phyloP scores from a whole-genome alignment of 2,888 invertebrate species.

The Eurytoma californica region DNA sequence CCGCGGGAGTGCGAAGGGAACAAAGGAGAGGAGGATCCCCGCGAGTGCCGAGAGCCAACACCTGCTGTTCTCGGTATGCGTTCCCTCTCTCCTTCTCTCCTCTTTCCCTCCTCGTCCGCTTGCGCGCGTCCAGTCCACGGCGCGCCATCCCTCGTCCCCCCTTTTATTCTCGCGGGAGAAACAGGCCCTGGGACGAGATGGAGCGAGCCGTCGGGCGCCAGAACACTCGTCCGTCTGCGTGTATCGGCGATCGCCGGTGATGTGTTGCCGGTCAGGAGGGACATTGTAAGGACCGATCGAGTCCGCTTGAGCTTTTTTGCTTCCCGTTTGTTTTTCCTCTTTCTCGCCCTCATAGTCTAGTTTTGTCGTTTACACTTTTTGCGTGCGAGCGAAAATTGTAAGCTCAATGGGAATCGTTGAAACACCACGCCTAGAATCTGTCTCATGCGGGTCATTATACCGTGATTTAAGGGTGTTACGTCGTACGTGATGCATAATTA shows the following conservation, averaged over 20 bases:
- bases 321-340: background rate
- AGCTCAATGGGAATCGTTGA: background rate
- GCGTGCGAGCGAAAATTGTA: background rate
- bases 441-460: conserved; percentile 36
- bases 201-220: conserved; percentile 24
- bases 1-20: conserved; percentile 50
- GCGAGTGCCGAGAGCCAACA: conserved; percentile 52
- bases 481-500: conserved; percentile 7
- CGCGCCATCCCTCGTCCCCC: background rate
- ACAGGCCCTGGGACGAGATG: conserved; percentile 45
- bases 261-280: background rate
- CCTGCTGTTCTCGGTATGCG: conserved; percentile 59
- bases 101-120: conserved; percentile 8
- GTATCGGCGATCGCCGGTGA: conserved; percentile 20
- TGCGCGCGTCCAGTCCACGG: conserved; percentile 1
- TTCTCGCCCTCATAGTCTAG: too few relatives aligned
- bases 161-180: conserved; percentile 39
- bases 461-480: conserved; percentile 40
- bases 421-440: conserved; percentile 22
- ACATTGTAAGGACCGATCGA: conserved; percentile 1
- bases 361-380: background rate
- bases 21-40: conserved; percentile 34
- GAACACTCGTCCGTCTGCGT: conserved; percentile 33
- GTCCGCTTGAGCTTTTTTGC: background rate
- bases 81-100: conserved; percentile 53